Evolutionary conservation across 2,888 invertebrate genomes (phyloP).

Genomic region (Apamea crenata): DNA sequence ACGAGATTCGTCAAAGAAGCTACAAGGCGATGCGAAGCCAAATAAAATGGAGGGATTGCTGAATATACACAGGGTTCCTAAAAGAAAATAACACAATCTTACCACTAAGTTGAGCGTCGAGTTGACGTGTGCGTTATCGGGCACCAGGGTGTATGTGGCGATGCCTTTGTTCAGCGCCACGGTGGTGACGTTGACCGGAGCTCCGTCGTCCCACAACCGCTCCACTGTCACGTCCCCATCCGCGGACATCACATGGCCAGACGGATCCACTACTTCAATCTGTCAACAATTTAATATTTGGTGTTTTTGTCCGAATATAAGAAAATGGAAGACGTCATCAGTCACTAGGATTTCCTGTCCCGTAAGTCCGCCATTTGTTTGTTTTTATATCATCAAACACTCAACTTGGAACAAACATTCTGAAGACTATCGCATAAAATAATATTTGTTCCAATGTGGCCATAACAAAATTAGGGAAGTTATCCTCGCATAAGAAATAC

Average conservation of each 20-base stretch:
- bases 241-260: slow-evolving; percentile 78
- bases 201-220: slow-evolving; percentile 86
- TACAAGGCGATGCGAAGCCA: background rate
- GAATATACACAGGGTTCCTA: background rate
- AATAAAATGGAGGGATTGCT: background rate
- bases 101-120: slow-evolving; percentile 94
- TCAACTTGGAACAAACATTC: slow-evolving; percentile 27
- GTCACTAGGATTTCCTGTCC: slow-evolving; percentile 20
- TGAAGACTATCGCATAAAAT: slow-evolving; percentile 1
- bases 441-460: slow-evolving; percentile 14
- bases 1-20: background rate
- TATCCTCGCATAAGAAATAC: background rate
- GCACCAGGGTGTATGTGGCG: slow-evolving; percentile 79
- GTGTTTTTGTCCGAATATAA: background rate
- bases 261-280: slow-evolving; percentile 85
- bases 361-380: slow-evolving; percentile 2
- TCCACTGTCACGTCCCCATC: slow-evolving; percentile 83
- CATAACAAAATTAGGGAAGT: background rate
- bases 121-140: slow-evolving; percentile 88
- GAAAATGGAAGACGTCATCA: background rate
- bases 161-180: slow-evolving; percentile 79
- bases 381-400: slow-evolving; percentile 18
- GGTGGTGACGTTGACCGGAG: slow-evolving; percentile 82
- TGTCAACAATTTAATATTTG: slow-evolving; percentile 52
- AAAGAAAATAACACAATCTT: slow-evolving; percentile 60